Evolutionary conservation across 1,140 invertebrate genomes (phyloP).

Genomic region (Drosophila paulistorum): DNA sequence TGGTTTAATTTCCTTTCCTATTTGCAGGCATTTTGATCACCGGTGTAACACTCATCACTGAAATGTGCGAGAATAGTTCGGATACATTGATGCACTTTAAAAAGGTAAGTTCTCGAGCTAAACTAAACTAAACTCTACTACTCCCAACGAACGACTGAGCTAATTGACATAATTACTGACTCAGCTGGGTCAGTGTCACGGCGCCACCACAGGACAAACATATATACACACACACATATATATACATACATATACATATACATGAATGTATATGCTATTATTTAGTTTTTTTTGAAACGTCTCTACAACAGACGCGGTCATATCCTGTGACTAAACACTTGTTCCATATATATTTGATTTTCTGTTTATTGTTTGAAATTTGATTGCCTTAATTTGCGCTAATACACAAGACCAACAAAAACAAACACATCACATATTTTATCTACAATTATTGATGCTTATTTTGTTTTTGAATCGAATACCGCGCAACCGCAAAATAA

Average conservation of each 20-base stretch:
- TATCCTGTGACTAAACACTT: not conserved
- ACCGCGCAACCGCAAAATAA: conserved; percentile 79
- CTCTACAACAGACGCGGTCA: conserved; percentile 3
- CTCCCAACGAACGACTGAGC: no score
- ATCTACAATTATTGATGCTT: conserved; percentile 72
- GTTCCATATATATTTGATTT: not conserved
- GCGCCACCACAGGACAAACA: not conserved
- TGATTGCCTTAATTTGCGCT: conserved; percentile 39
- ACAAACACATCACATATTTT: conserved; percentile 24
- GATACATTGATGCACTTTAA: conserved; percentile 99
- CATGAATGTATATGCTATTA: conserved; percentile 4
- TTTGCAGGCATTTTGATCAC: conserved; percentile 96
- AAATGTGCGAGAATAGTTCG: conserved; percentile 99
- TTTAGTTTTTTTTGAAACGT: not conserved
- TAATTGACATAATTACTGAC: not conserved
- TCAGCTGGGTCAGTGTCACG: not conserved
- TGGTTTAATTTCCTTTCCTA: conserved; percentile 16
- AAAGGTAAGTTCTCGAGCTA: conserved; percentile 89
- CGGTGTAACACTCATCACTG: conserved; percentile 98
- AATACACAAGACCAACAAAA: not conserved
- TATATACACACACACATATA: not conserved
- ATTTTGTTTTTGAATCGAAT: conserved; percentile 71
- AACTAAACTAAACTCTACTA: no score
- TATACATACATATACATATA: not conserved
- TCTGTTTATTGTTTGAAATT: not conserved